A percentile compares a stretch with the other conserved stretches of the same genome.
phyloP scores from a whole-genome alignment of 2,888 invertebrate genomes.

The Alviniconcha strummeri region DNA sequence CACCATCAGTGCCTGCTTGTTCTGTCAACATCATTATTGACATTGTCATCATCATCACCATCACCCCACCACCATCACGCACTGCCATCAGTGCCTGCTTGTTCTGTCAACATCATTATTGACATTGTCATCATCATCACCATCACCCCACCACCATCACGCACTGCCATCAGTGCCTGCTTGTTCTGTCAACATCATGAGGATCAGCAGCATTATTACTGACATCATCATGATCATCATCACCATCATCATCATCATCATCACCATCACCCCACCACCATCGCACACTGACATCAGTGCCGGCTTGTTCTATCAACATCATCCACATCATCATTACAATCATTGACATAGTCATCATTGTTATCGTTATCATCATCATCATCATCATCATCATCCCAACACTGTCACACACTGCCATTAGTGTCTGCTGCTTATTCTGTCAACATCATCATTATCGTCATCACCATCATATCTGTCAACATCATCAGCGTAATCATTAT shows the following conservation, averaged over 20 bases:
- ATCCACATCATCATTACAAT: background rate
- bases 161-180: background rate
- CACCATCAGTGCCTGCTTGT: slow-evolving; percentile 64
- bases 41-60: background rate
- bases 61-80: background rate
- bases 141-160: background rate
- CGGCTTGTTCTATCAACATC: background rate
- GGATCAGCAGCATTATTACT: background rate
- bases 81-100: background rate
- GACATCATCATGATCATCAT: background rate
- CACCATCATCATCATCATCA: background rate
- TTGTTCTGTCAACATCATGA: background rate
- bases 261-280: background rate
- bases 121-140: background rate
- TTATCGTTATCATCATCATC: background rate
- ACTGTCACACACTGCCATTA: no score
- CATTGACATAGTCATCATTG: background rate
- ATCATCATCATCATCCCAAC: background rate
- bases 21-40: slow-evolving; percentile 47
- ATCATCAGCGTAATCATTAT: background rate
- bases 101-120: background rate
- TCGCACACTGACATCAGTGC: background rate
- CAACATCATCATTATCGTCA: background rate
- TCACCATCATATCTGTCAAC: background rate
- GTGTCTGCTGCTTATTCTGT: no score